Conservation (phyloP, 2,113 vertebrate genomes). For the Seriola rivoliana region DNA sequence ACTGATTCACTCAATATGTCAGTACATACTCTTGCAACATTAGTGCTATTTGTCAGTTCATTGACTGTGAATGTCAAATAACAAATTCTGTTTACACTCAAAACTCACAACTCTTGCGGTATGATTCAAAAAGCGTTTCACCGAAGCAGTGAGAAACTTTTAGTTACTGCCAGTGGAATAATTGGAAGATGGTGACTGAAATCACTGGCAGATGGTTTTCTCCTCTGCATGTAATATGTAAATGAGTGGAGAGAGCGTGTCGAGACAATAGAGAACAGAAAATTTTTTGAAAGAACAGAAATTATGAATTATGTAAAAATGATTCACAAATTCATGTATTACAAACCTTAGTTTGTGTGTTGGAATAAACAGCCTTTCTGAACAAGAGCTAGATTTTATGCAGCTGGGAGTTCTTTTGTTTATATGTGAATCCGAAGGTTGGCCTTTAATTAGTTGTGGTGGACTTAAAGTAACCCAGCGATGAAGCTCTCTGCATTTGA, state of each 20-base stretch:
- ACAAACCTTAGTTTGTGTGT: not conserved
- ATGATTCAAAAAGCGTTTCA: constrained; percentile 29
- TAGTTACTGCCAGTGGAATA: constrained; percentile 31
- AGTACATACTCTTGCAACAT: not conserved
- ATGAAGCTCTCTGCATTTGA: not conserved
- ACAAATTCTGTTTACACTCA: constrained; percentile 25
- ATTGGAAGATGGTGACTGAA: constrained; percentile 29
- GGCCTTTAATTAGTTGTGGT: constrained; percentile 15
- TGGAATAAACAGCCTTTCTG: constrained; percentile 1
- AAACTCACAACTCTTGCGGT: not conserved
- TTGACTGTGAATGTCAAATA: constrained; percentile 31
- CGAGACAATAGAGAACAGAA: not conserved
- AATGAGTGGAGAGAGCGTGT: constrained; percentile 20
- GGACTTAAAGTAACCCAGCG: not conserved
- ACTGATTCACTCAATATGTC: constrained; percentile 27
- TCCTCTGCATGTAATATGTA: constrained; percentile 24
- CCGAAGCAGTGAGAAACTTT: constrained; percentile 32
- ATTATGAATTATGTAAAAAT: not conserved
- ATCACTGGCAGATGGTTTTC: constrained; percentile 27
- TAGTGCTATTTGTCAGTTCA: constrained; percentile 21
- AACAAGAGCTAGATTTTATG: constrained; percentile 5
- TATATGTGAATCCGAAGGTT: not conserved
- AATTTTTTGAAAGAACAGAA: constrained; percentile 1
- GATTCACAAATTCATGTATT: constrained; percentile 16
- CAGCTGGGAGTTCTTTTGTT: constrained; percentile 5